A percentile compares a stretch with the other conserved stretches of the same genome.
Evolutionary conservation across 2,113 vertebrate species (phyloP).

Genomic region (Thymallus thymallus): DNA sequence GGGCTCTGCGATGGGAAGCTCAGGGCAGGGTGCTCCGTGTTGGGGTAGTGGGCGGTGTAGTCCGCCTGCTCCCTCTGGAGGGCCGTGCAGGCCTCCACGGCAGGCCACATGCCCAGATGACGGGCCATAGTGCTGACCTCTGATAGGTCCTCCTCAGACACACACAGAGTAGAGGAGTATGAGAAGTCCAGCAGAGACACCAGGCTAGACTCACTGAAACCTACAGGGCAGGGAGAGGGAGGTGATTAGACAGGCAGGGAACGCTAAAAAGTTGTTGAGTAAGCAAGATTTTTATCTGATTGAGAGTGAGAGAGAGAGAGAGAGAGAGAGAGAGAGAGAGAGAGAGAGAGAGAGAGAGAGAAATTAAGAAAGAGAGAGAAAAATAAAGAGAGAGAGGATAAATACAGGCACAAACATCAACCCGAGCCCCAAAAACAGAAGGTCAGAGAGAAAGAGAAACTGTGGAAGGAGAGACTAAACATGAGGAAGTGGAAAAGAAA

Average conservation of each 20-base stretch:
- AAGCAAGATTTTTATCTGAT: too few species aligned
- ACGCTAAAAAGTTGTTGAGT: too few species aligned
- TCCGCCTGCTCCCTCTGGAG: constrained; percentile 70
- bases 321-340: constrained; percentile 10
- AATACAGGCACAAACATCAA: not conserved
- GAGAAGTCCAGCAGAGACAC: constrained; percentile 79
- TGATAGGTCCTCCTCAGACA: constrained; percentile 69
- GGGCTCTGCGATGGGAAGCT: constrained; percentile 29
- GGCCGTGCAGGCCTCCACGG: constrained; percentile 75
- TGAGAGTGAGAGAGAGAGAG: too few species aligned
- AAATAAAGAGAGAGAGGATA: not conserved
- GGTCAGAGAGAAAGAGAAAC: constrained; percentile 11
- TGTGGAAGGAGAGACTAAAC: constrained; percentile 7
- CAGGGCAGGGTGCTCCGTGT: constrained; percentile 28
- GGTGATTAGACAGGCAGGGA: not conserved
- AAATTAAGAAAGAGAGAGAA: constrained; percentile 12
- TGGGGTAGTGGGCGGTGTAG: not conserved
- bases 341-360: constrained; percentile 16
- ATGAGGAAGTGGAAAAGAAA: not conserved
- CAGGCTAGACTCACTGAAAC: constrained; percentile 76
- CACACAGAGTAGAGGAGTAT: constrained; percentile 76
- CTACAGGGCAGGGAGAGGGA: constrained; percentile 43
- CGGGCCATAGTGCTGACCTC: constrained; percentile 78
- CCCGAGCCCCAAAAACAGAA: too few species aligned
- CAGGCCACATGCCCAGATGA: constrained; percentile 80